Evolutionary conservation across 2,113 vertebrate genomes (phyloP), one percentile per base, ranked within the genome.

Genomic region (Procapra przewalskii): DNA sequence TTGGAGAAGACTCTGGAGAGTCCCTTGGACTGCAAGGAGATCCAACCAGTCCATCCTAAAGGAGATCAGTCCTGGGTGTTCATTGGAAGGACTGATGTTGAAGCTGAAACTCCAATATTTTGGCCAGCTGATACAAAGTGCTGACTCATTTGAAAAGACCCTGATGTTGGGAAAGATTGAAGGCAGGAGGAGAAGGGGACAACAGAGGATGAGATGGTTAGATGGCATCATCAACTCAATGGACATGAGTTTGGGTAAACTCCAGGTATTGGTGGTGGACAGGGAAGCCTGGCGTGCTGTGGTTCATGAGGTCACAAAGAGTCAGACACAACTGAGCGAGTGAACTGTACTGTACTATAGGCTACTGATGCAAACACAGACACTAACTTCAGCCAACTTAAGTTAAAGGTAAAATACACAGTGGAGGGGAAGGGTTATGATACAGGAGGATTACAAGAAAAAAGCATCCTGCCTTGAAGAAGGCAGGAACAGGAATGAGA

Each of bases 291-390:
- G n/a, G n/a, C 0, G 0, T 40, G 10, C 67, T 71, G n/a, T 23
- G 67, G 19, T 71, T 71, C 67, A 71, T 23, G 67, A 21, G 67
- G n/a, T 71, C 5, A 0, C 67, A 71, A 67, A 67, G 67, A 40
- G 67, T 71, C 0, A 0, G 19, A 71, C n/a, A 36, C 2, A 5
- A 36, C 67, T 36, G n/a, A 71, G n/a, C 0, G 0, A 71, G n/a
- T 23, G 19, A 71, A 71, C 67, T 36, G 9, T 36, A 36, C n/a
- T 71, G 19, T 23, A 11, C n/a, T 71, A 11, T 9, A 71, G 12
- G 16, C 36, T 33, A 52, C 19, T 55, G 9, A 50, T 92, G 36
- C 33, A 91, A 90, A 6, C 67, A 80, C 14, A 86, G 40, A 94
- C 87, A 59, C 15, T 4, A 67, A 43, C 27, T 59, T 89, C 29